phyloP scores from a whole-genome alignment of 2,888 invertebrate genomes.

The Tridacna crocea region DNA sequence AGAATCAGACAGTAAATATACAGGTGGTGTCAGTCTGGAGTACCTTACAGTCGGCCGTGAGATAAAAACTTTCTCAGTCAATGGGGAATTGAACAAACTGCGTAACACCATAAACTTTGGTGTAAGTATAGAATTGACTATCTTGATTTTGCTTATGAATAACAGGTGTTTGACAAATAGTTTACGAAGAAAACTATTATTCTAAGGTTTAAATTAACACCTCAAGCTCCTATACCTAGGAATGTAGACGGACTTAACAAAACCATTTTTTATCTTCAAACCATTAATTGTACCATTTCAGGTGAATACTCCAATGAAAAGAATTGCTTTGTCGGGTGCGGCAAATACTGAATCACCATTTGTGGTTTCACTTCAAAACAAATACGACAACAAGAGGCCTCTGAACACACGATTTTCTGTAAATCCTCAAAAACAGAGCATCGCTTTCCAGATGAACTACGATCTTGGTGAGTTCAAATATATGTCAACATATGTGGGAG shows the following conservation, averaged over 20 bases:
- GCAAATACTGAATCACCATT: slow-evolving; percentile 58
- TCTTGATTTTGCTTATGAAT: neutral
- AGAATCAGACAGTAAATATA: slow-evolving; percentile 55
- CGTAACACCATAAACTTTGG: slow-evolving; percentile 63
- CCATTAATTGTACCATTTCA: slow-evolving; percentile 24
- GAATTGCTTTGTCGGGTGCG: slow-evolving; percentile 64
- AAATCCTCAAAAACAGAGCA: slow-evolving; percentile 39
- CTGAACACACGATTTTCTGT: slow-evolving; percentile 59
- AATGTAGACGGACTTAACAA: no score
- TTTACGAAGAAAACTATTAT: neutral
- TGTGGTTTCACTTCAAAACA: slow-evolving; percentile 53
- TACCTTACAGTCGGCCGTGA: slow-evolving; percentile 68
- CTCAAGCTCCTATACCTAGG: no score
- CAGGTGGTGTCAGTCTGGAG: slow-evolving; percentile 64
- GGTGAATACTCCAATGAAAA: slow-evolving; percentile 69
- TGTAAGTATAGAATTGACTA: slow-evolving; percentile 52
- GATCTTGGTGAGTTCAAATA: slow-evolving; percentile 50
- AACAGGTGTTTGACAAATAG: neutral
- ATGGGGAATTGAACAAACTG: slow-evolving; percentile 65
- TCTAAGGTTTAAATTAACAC: no score
- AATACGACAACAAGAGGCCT: slow-evolving; percentile 58
- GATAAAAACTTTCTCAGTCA: slow-evolving; percentile 64
- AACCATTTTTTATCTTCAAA: neutral
- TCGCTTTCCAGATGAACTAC: slow-evolving; percentile 58
- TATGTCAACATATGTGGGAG: neutral